Evolutionary conservation across 2,797 vertebrate genomes (phyloP), one percentile per base, ranked within the genome.

Genomic region (Alectoris magna): DNA sequence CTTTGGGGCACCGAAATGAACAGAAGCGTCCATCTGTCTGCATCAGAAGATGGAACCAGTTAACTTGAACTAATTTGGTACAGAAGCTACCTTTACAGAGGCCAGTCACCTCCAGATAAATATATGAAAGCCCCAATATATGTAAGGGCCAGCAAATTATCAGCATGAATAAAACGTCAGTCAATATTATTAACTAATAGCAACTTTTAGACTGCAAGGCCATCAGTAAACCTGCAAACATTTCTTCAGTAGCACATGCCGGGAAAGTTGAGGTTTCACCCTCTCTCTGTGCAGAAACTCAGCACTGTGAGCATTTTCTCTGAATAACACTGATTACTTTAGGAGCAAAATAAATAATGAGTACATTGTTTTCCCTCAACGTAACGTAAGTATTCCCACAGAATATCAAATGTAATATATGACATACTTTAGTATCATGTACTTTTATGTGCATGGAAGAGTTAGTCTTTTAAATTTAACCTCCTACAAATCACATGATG

Each of bases 381-480:
- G 6, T 18, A 21, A 55, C 10, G 31, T 3, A 18, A 3, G 12
- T 3, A 77, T 64, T 66, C 26, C 49, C 31, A 87, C 17, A 23
- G 55, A n/a, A 79, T 26, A 79, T 38, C 77, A 77, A 62, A 71
- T 12, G 38, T 10, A 84, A 60, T 13, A 55, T 46, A 12, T 4
- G 38, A 36, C 1, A 3, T 23, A 27, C 4, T 17, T 48, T 8
- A 3, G 6, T 4, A 13, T 19, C 46, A 38, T 22, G n/a, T 74
- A 60, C 58, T 77, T 36, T 68, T 21, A 67, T 2, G 0, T 1
- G 16, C 1, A 1, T 7, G 8, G 6, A 46, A 76, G 53, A 6
- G 72, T 73, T 48, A 85, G 5, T 11, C 18, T 18, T 4, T 70
- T 58, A 44, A 39, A 58, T 48, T 71, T 8, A 6, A 15, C 6